Conservation (phyloP, 2,797 vertebrate species). For the Lacerta agilis region DNA sequence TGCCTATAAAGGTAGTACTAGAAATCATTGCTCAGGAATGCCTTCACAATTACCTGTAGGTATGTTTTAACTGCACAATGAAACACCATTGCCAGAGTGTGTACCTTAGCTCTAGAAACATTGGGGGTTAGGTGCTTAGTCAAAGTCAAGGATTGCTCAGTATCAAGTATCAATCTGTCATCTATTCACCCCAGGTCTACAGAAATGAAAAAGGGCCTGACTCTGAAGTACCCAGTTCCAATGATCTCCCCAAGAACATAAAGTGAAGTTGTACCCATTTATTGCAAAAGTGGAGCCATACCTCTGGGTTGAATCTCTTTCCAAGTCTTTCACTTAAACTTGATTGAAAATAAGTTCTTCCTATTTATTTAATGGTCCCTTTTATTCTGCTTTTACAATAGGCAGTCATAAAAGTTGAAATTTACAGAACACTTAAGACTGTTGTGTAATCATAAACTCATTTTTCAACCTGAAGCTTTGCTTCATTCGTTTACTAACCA, state of each 20-base stretch:
- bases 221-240: not conserved
- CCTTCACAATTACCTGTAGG: too few species aligned
- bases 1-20: too few species aligned
- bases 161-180: not conserved
- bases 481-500: constrained; percentile 35
- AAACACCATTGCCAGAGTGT: too few species aligned
- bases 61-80: too few species aligned
- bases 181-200: not conserved
- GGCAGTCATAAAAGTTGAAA: constrained; percentile 37
- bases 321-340: not conserved
- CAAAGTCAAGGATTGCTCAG: too few species aligned
- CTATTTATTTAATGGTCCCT: constrained; percentile 45
- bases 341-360: constrained; percentile 36
- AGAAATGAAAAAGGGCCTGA: not conserved
- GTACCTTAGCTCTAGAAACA: too few species aligned
- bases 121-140: too few species aligned
- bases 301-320: not conserved
- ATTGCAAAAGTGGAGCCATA: not conserved
- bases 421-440: constrained; percentile 38
- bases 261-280: not conserved
- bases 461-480: constrained; percentile 13
- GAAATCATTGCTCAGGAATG: too few species aligned
- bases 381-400: constrained; percentile 34
- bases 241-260: not conserved
- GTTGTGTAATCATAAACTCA: constrained; percentile 31